phyloP scores from a whole-genome alignment of 1,140 invertebrate genomes.

The Pteromalus puparum region DNA sequence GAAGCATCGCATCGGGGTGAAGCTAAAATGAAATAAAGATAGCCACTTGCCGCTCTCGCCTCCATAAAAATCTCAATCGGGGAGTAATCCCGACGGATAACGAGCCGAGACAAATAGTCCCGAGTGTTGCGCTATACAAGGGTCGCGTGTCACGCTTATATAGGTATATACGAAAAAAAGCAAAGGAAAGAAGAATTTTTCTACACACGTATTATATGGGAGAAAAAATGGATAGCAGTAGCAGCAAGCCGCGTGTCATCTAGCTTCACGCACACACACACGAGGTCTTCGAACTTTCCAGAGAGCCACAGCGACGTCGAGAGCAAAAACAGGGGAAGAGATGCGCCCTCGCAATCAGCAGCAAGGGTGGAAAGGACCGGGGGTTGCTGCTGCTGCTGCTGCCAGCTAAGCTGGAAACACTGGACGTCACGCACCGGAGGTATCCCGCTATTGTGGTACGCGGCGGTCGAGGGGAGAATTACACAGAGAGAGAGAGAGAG shows the following conservation, averaged over 20 bases:
- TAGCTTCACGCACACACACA: background rate
- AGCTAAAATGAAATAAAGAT: conserved; percentile 34
- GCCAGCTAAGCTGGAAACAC: conserved; percentile 36
- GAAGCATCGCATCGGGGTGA: background rate
- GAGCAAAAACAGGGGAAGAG: background rate
- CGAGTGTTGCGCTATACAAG: conserved; percentile 3
- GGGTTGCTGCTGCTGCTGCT: conserved; percentile 22
- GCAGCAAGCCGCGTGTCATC: background rate
- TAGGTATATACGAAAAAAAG: background rate
- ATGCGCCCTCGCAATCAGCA: conserved; percentile 51
- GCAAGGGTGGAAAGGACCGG: conserved; percentile 47
- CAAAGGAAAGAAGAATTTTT: background rate
- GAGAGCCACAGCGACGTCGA: background rate
- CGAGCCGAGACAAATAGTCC: conserved; percentile 35
- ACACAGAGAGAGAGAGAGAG: conserved; percentile 20
- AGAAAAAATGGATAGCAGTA: conserved; percentile 28
- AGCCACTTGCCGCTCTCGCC: background rate
- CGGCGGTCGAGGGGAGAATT: background rate
- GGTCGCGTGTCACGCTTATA: too few species aligned
- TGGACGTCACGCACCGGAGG: conserved; percentile 45
- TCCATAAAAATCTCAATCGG: conserved; percentile 30
- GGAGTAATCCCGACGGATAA: conserved; percentile 10
- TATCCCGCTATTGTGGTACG: conserved; percentile 46
- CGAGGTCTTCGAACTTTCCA: conserved; percentile 27
- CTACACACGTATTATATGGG: background rate